Evolutionary conservation across 2,797 vertebrate species (phyloP).

Genomic region (Melopsittacus undulatus): DNA sequence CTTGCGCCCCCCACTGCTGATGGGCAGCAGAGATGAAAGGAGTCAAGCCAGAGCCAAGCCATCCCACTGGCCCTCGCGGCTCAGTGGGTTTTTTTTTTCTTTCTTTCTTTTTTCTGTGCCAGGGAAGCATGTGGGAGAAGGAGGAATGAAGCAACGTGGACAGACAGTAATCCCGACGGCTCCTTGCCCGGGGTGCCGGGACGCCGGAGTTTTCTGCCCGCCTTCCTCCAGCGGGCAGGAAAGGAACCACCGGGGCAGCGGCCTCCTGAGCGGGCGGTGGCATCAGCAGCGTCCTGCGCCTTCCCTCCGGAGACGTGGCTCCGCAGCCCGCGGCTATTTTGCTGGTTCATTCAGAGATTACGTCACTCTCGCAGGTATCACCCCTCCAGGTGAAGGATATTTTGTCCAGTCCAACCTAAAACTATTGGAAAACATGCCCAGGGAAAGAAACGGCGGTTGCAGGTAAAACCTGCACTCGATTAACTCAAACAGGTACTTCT

Average conservation of each 20-base stretch:
- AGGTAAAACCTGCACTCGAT: neutral
- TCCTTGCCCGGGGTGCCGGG: rapidly evolving
- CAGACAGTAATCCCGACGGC: neutral
- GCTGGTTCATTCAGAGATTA: neutral
- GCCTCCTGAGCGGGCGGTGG: neutral
- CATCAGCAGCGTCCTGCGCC: neutral
- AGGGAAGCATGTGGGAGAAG: neutral
- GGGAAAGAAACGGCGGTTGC: neutral
- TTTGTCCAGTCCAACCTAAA: neutral
- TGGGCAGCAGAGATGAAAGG: conserved; percentile 74
- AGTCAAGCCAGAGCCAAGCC: neutral
- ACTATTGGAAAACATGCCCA: neutral
- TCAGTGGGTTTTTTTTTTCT: neutral
- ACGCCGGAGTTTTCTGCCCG: rapidly evolving
- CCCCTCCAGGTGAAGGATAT: neutral
- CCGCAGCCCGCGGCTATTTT: neutral
- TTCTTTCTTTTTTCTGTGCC: rapidly evolving
- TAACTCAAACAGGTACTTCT: neutral
- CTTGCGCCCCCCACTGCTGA: conserved; percentile 84
- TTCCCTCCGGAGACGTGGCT: neutral
- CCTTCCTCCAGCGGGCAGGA: neutral
- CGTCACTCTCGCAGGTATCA: neutral
- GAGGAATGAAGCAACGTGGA: neutral
- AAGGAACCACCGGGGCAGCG: neutral
- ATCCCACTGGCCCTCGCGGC: neutral